Conservation (phyloP, 2,113 vertebrate genomes). For the Asarcornis scutulata region DNA sequence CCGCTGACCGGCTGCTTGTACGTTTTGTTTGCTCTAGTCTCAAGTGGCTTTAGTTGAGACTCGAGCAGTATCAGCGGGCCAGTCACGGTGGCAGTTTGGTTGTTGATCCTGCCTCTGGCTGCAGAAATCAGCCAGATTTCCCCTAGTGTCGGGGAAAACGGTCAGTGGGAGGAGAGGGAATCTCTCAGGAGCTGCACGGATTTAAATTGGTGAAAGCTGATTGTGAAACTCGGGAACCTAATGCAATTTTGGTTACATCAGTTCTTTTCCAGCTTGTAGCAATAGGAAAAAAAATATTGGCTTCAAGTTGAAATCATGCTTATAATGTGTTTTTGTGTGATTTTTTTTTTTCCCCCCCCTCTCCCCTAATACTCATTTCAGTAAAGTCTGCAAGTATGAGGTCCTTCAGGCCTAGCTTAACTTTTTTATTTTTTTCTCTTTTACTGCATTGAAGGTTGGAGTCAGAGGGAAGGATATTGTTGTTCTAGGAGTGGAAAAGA, state of each 20-base stretch:
- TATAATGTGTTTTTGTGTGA: neutral
- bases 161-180: neutral
- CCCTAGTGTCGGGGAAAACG: neutral
- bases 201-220: neutral
- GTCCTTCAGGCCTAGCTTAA: neutral
- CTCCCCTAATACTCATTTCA: neutral
- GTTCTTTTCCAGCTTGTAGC: neutral
- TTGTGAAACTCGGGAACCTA: neutral
- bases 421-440: neutral
- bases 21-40: neutral
- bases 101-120: neutral
- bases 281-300: neutral
- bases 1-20: neutral
- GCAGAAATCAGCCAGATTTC: neutral
- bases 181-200: neutral
- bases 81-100: neutral
- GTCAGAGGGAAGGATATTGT: constrained; percentile 87
- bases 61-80: neutral
- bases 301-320: neutral
- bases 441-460: constrained; percentile 76
- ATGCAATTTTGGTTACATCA: neutral
- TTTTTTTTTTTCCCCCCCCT: neutral
- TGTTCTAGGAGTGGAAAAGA: constrained; percentile 90
- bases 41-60: neutral
- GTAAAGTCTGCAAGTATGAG: neutral